These are phyloP conservation scores for Anthoscopus minutus DNA, from an alignment of 2,113 vertebrate species.

Conservation along the genomic window DNA sequence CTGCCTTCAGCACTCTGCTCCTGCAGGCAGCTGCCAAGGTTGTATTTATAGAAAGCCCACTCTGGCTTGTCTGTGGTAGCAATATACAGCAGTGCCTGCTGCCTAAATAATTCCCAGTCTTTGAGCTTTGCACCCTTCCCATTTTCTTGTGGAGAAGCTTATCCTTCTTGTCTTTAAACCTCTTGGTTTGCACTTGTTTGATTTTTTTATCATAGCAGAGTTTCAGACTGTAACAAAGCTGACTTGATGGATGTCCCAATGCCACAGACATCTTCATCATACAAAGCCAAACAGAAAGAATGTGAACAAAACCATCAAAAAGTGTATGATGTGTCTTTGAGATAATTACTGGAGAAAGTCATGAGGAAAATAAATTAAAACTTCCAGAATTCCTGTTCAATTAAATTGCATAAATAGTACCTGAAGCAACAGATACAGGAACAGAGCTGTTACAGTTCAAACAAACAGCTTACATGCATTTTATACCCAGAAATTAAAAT, in stretches of 20 bases:
- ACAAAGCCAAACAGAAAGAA: not conserved
- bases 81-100: not conserved
- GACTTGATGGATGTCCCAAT: not conserved
- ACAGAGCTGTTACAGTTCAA: not conserved
- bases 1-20: not conserved
- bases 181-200: not conserved
- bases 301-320: not conserved
- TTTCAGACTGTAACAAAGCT: not conserved
- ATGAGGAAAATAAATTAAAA: not conserved
- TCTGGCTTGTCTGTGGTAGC: not conserved
- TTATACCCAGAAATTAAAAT: conserved; percentile 43
- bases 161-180: not conserved
- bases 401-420: not conserved
- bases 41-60: not conserved
- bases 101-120: not conserved
- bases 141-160: not conserved
- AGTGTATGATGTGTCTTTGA: not conserved
- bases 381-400: not conserved
- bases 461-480: not conserved
- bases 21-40: not conserved
- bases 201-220: not conserved
- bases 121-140: not conserved
- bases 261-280: not conserved
- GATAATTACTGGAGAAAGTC: not conserved
- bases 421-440: not conserved